A percentile compares a stretch with the other conserved stretches of the same genome.
These are phyloP conservation scores for Anarhynchus alexandrinus DNA, from an alignment of 2,113 vertebrate genomes.

Conservation along the genomic window DNA sequence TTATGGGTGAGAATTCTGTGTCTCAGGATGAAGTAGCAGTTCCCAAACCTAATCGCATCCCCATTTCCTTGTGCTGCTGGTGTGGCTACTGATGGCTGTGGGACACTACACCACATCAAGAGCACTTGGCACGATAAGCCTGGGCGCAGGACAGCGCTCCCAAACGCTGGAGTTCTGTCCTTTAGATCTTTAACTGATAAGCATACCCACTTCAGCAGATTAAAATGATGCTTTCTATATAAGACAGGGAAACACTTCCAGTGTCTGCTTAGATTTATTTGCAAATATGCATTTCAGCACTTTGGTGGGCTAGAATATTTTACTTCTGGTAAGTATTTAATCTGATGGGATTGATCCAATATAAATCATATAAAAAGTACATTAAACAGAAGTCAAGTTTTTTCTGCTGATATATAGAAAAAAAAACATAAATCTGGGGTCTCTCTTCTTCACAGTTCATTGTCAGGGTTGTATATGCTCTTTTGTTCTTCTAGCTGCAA, in stretches of 20 bases:
- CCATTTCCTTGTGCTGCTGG: neutral
- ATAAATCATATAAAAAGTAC: neutral
- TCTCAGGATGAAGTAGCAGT: neutral
- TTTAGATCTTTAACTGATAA: accelerated
- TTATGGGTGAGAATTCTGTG: neutral
- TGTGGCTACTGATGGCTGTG: neutral
- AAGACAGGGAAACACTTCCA: neutral
- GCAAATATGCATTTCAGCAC: neutral
- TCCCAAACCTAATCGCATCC: neutral
- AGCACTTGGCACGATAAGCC: neutral
- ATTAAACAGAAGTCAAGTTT: neutral
- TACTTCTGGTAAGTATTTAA: neutral
- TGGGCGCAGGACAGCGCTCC: too few relatives aligned
- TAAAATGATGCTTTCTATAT: neutral
- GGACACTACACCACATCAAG: accelerated
- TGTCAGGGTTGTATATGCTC: neutral
- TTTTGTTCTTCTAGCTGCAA: neutral
- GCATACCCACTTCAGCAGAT: neutral
- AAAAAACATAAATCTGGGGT: neutral
- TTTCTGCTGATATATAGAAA: neutral
- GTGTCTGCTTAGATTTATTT: neutral
- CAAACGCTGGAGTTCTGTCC: accelerated
- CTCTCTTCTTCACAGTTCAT: neutral
- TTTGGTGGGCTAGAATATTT: neutral
- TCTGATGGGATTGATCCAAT: neutral